Conservation (phyloP, 2,888 invertebrate genomes). For the Glomeris marginata region DNA sequence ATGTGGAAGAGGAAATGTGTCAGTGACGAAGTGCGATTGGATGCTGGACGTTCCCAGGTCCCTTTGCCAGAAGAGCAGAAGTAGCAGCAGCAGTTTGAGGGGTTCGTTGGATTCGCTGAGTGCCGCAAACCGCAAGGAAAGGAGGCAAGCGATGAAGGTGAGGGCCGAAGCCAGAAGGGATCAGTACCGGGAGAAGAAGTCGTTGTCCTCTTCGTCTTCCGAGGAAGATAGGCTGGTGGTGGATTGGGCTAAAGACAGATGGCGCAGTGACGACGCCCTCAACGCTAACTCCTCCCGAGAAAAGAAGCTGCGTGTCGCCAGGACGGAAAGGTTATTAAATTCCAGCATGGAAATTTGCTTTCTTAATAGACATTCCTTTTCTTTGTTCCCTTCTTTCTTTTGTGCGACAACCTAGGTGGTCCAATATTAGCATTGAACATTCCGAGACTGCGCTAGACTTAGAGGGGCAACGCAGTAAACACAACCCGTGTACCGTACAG, state of each 20-base stretch:
- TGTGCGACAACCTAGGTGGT: too few species aligned
- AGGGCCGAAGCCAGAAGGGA: conserved; percentile 19
- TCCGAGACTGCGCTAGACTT: too few species aligned
- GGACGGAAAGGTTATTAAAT: conserved; percentile 68
- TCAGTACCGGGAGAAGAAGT: conserved; percentile 5
- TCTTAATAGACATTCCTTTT: too few species aligned
- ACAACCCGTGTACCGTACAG: too few species aligned
- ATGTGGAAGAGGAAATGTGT: neutral
- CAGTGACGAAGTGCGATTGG: too few species aligned
- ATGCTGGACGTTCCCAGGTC: neutral
- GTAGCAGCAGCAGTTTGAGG: conserved; percentile 1
- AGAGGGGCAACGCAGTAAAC: too few species aligned
- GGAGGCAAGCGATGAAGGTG: conserved; percentile 19
- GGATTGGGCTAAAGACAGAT: conserved; percentile 1
- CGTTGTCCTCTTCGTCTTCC: conserved; percentile 12
- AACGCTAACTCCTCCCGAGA: conserved; percentile 2
- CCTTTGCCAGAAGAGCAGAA: neutral
- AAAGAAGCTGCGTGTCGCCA: conserved; percentile 45
- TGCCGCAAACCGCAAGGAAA: conserved; percentile 17
- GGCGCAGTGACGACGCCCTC: conserved; percentile 13
- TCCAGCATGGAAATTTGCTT: too few species aligned
- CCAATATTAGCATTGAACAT: too few species aligned
- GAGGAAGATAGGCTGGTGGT: conserved; percentile 31
- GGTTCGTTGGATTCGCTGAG: conserved; percentile 15
- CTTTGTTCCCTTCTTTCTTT: too few species aligned